phyloP scores from a whole-genome alignment of 2,113 vertebrate genomes.

The Naja naja region DNA sequence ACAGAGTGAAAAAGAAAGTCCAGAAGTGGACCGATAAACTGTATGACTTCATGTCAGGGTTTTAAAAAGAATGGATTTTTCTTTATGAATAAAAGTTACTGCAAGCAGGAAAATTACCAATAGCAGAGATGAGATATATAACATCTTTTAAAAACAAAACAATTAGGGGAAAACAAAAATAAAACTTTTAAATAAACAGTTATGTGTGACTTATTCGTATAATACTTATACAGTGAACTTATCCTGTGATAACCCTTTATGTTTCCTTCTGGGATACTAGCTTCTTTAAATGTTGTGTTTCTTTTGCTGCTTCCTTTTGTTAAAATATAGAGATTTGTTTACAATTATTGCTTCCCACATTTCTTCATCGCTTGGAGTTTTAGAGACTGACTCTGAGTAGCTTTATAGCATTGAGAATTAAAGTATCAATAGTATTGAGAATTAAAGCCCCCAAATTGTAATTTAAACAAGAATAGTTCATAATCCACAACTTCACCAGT shows the following conservation, averaged over 20 bases:
- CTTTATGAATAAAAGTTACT: neutral
- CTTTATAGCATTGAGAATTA: neutral
- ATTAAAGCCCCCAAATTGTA: neutral
- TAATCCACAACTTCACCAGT: neutral
- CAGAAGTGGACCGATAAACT: neutral
- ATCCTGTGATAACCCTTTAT: neutral
- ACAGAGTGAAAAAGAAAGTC: neutral
- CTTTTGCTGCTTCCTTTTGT: neutral
- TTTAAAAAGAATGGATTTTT: neutral
- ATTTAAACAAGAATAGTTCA: neutral
- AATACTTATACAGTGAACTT: neutral
- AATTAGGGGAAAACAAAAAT: neutral
- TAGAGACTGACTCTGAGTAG: neutral
- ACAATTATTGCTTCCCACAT: neutral
- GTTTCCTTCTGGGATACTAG: neutral
- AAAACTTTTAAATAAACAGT: neutral
- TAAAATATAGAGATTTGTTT: neutral
- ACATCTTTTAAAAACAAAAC: neutral
- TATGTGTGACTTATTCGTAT: neutral
- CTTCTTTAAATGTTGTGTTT: neutral
- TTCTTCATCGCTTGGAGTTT: neutral
- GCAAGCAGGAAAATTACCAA: neutral
- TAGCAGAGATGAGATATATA: neutral
- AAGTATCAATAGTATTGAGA: neutral
- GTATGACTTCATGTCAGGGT: neutral